Percentiles rank a stretch among this genome's conserved stretches.
These are phyloP conservation scores for Tethya wilhelma DNA, from an alignment of 37 sponge, comb jelly and placozoan genomes.

Conservation along the genomic window DNA sequence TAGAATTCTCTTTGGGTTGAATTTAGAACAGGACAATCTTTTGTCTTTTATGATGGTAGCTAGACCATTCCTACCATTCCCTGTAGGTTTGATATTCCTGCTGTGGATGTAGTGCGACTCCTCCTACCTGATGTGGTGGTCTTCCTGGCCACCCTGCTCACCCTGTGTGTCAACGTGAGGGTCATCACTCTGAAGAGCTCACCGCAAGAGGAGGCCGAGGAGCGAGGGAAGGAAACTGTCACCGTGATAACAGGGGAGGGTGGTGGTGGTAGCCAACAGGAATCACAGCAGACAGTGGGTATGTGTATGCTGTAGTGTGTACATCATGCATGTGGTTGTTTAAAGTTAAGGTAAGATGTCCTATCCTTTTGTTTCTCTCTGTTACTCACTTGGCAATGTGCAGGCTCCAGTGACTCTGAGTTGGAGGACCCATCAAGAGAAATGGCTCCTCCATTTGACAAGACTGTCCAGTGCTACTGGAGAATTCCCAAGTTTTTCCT, in stretches of 20 bases:
- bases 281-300: too few species aligned
- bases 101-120: slow-evolving; percentile 66
- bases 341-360: too few species aligned
- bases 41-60: too few species aligned
- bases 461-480: slow-evolving; percentile 38
- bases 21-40: too few species aligned
- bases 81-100: slow-evolving; percentile 11
- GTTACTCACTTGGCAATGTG: neutral
- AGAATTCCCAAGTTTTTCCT: neutral
- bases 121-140: slow-evolving; percentile 73
- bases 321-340: too few species aligned
- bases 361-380: neutral
- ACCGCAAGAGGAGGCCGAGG: too few species aligned
- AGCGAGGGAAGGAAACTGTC: too few species aligned
- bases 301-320: too few species aligned
- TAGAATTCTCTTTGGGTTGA: too few species aligned
- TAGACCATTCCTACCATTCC: neutral
- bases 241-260: too few species aligned
- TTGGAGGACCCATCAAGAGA: slow-evolving; percentile 9
- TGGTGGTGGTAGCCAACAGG: too few species aligned
- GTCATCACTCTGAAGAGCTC: too few species aligned
- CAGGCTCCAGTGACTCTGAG: neutral
- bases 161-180: slow-evolving; percentile 32
- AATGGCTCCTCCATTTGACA: neutral
- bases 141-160: slow-evolving; percentile 25